These are phyloP conservation scores for Falcaria lacertinaria DNA, from an alignment of 2,888 invertebrate genomes.

Conservation along the genomic window DNA sequence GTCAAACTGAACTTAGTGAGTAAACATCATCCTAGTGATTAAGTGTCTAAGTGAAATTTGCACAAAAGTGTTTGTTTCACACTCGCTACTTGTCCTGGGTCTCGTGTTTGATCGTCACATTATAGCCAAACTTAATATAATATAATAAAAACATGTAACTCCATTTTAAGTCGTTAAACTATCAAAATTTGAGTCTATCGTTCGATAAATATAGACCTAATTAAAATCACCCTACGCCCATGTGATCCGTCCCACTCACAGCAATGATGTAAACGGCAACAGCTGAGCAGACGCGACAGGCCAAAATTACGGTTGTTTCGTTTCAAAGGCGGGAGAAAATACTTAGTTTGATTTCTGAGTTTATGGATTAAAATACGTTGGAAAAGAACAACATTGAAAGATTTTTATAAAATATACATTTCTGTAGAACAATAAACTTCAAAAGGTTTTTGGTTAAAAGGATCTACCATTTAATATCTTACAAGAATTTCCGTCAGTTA, in stretches of 20 bases:
- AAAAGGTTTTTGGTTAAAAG: too few species aligned
- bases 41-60: too few species aligned
- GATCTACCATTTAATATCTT: too few species aligned
- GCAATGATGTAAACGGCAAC: slow-evolving; percentile 10
- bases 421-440: too few species aligned
- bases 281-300: slow-evolving; percentile 9
- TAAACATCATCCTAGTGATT: too few species aligned
- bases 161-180: neutral
- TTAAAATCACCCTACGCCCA: slow-evolving; percentile 1
- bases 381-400: neutral
- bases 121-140: too few species aligned
- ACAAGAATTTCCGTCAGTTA: too few species aligned
- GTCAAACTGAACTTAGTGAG: too few species aligned
- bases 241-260: slow-evolving; percentile 3
- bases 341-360: neutral
- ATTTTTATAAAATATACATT: neutral
- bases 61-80: too few species aligned
- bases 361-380: neutral
- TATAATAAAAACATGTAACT: too few species aligned
- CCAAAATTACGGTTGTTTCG: slow-evolving; percentile 1
- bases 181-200: neutral
- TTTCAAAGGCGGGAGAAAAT: neutral
- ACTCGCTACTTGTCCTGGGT: too few species aligned
- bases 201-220: neutral
- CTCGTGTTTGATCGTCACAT: too few species aligned